Conservation (phyloP, 2,113 vertebrate species). For the Acrocephalus kingi region DNA sequence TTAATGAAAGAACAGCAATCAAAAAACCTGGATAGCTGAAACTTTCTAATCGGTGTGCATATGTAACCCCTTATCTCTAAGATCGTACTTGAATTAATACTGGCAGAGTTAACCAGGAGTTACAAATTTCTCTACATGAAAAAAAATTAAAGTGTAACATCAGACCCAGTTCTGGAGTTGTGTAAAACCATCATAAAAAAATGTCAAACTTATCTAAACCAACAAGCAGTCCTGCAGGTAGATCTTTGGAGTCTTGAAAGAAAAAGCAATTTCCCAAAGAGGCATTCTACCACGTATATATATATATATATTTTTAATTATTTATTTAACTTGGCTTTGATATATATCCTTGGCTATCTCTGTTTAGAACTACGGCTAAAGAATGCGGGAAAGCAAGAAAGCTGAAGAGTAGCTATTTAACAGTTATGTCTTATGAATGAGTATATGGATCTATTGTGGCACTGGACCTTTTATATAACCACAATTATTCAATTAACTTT, state of each 20-base stretch:
- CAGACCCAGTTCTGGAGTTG: background rate
- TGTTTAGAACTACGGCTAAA: background rate
- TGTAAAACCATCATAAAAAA: background rate
- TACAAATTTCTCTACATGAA: background rate
- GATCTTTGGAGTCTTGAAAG: background rate
- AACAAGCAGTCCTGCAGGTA: background rate
- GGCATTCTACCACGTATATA: background rate
- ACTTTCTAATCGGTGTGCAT: background rate
- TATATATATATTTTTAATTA: background rate
- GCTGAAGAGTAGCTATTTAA: background rate
- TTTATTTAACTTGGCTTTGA: conserved; percentile 1
- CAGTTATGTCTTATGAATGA: background rate
- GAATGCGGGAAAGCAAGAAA: background rate
- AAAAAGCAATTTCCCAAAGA: background rate
- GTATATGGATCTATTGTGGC: background rate
- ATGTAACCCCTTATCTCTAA: background rate
- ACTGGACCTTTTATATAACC: background rate
- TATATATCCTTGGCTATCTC: background rate
- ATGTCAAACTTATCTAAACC: background rate
- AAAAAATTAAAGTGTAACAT: background rate
- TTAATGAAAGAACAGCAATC: background rate
- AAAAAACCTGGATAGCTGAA: background rate
- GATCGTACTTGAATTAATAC: background rate
- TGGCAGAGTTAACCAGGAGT: background rate
- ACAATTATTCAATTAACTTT: background rate